phyloP scores from a whole-genome alignment of 2,113 vertebrate species.

The Oplegnathus fasciatus region DNA sequence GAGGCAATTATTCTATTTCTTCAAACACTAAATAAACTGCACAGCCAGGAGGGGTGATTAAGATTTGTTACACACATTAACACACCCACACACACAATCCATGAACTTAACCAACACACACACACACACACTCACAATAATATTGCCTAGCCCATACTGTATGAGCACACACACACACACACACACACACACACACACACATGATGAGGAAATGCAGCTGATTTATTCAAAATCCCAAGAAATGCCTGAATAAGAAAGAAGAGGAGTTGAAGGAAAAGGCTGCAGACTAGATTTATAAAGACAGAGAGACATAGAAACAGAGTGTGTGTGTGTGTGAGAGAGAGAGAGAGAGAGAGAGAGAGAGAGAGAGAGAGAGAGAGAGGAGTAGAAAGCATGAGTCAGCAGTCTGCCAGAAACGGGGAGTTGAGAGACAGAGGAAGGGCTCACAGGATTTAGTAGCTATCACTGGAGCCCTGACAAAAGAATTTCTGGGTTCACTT shows the following conservation, averaged over 20 bases:
- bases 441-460: constrained; percentile 60
- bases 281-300: constrained; percentile 24
- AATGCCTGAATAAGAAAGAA: constrained; percentile 36
- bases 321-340: no score
- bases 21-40: constrained; percentile 10
- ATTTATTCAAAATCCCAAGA: constrained; percentile 64
- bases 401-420: constrained; percentile 61
- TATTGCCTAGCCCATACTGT: neutral
- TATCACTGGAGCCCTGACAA: constrained; percentile 58
- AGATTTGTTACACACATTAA: constrained; percentile 21
- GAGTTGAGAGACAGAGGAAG: constrained; percentile 53
- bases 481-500: constrained; percentile 50
- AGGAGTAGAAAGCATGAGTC: constrained; percentile 56
- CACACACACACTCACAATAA: constrained; percentile 27
- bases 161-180: neutral
- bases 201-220: constrained; percentile 52
- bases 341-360: neutral
- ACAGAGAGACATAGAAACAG: constrained; percentile 4
- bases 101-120: constrained; percentile 21
- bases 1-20: constrained; percentile 30
- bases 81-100: constrained; percentile 32
- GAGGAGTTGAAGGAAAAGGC: constrained; percentile 32
- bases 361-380: neutral
- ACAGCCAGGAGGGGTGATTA: constrained; percentile 10
- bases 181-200: constrained; percentile 23